Percentiles rank a stretch among this genome's conserved stretches.
phyloP scores from a whole-genome alignment of 2,888 invertebrate genomes.

The Mystacides longicornis region DNA sequence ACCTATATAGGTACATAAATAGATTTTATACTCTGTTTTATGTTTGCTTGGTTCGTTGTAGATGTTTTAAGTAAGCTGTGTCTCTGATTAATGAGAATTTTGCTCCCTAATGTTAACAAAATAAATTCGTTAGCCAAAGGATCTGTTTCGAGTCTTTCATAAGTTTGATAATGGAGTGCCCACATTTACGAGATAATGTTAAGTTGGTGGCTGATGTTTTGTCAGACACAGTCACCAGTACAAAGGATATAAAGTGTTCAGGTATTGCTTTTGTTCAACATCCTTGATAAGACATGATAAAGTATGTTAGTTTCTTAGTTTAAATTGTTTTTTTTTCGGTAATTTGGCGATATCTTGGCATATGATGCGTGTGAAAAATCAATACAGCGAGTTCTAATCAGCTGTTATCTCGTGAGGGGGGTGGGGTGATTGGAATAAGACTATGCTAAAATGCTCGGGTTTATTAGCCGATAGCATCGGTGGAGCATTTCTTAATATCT shows the following conservation, averaged over 20 bases:
- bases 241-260: conserved; percentile 59
- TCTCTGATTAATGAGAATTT: conserved; percentile 7
- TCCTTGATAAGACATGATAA: not conserved
- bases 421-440: conserved; percentile 29
- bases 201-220: conserved; percentile 47
- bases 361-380: conserved; percentile 37
- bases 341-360: conserved; percentile 5
- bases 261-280: conserved; percentile 38
- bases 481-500: no score
- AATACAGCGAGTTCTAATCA: conserved; percentile 47
- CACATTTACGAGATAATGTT: conserved; percentile 60
- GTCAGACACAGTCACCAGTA: conserved; percentile 44
- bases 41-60: conserved; percentile 17
- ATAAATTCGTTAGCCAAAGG: conserved; percentile 8
- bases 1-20: not conserved
- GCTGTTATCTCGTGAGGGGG: conserved; percentile 37
- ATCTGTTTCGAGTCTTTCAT: conserved; percentile 5
- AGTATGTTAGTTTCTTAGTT: not conserved
- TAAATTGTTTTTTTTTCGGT: not conserved
- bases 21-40: conserved; percentile 6
- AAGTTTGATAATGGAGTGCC: conserved; percentile 55
- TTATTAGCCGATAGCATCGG: no score
- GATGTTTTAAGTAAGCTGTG: conserved; percentile 15
- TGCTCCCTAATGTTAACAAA: conserved; percentile 5
- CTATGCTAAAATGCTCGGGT: no score